Base-by-base conservation (phyloP, 2,797 vertebrate species). In the Gymnodraco acuticeps region DNA sequence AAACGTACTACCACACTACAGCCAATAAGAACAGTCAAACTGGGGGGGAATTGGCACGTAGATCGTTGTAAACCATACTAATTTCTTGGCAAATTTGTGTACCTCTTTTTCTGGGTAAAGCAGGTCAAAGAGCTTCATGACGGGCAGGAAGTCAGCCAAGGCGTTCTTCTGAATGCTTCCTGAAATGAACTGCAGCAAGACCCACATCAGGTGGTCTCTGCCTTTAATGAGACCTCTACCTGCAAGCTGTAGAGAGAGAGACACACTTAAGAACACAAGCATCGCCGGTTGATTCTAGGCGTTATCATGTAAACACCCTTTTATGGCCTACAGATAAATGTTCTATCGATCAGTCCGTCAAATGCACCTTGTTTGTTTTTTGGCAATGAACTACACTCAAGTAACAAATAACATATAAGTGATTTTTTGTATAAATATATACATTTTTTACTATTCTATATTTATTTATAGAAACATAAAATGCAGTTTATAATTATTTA, bases 61-160 rank as follows among this genome's bases (percentile, higher is more conserved):
- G 11, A 46, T 20, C 0, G 0, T 2, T 14, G 20, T 6, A 41
- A 12, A 27, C 0, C 1, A 33, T 60, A 60, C 42, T 10, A 0
- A 15, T 6, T 50, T 17, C 20, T 63, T 43, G 3, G 55, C 23
- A 61, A 10, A 20, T 1, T 2, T 27, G 27, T 33, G 15, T 90
- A 98, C 98, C 94, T 99, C 98, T 90, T 99, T 99, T 88, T 99
- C 98, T 42, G 98, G 98, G 75, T 99, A 99, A 2, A 99, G 95
- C 69, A 99, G 96, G 85, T 99, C 98, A 78, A 99, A 99, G n/a
- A 99, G 96, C 92, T 99, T 99, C 98, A 99, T 99, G 80, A 99
- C 98, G 0, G 98, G 98, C 33, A 99, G 96, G 90, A 99, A 99
- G 88, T 99, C 98, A 9, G 96, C 98, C 20, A 99, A 85, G 1